Percentiles rank a stretch among this genome's conserved stretches.
Evolutionary conservation across 2,113 vertebrate species (phyloP).

Genomic region (Damaliscus lunatus): DNA sequence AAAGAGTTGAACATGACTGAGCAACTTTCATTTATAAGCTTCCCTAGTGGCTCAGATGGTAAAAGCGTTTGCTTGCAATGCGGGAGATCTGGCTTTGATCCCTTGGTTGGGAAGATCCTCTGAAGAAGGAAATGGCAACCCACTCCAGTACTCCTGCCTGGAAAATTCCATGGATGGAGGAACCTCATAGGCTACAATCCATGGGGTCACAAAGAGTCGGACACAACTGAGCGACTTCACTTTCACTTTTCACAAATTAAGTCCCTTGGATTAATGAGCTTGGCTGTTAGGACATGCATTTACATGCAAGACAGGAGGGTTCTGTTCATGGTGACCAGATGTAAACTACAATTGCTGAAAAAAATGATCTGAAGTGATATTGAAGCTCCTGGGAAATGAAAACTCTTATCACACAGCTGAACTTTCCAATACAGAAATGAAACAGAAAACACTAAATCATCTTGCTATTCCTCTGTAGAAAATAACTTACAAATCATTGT

Average conservation of each 20-base stretch:
- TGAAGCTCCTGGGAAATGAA: not conserved
- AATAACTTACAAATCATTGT: not conserved
- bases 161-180: not conserved
- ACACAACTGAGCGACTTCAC: accelerated
- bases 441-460: not conserved
- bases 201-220: not conserved
- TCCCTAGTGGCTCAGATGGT: not conserved
- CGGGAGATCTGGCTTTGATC: accelerated
- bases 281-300: accelerated
- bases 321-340: not conserved
- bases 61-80: not conserved
- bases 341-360: not conserved
- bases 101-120: not conserved
- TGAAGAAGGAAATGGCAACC: not conserved
- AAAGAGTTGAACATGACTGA: not conserved
- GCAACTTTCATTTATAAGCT: not conserved
- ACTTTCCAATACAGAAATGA: not conserved
- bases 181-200: not conserved
- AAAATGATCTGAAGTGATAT: not conserved
- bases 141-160: not conserved
- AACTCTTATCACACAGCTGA: not conserved
- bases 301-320: not conserved
- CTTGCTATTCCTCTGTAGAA: not conserved
- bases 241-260: not conserved
- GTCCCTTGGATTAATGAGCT: not conserved